phyloP scores from a whole-genome alignment of 2,113 vertebrate species.

The Burhinus bistriatus region DNA sequence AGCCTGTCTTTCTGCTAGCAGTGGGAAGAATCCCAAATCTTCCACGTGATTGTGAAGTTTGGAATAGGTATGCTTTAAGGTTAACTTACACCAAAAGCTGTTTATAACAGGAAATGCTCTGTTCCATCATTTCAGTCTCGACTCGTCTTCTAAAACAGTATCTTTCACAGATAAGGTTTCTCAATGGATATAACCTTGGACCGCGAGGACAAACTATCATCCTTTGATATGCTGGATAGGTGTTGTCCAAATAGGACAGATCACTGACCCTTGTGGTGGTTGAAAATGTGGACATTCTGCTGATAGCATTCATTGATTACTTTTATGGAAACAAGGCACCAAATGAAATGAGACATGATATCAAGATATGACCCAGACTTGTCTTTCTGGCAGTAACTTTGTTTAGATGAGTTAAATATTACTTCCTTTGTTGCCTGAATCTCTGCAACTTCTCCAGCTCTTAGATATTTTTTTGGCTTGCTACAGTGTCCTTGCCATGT shows the following conservation, averaged over 20 bases:
- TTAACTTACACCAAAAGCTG: neutral
- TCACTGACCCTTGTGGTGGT: neutral
- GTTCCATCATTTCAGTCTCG: neutral
- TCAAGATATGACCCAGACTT: neutral
- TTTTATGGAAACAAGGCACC: neutral
- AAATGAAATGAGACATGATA: neutral
- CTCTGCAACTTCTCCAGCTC: neutral
- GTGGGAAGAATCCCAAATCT: neutral
- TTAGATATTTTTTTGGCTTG: neutral
- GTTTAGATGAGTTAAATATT: conserved; percentile 48
- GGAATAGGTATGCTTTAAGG: neutral
- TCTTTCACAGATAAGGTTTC: conserved; percentile 44
- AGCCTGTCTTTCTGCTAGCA: neutral
- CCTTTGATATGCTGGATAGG: neutral
- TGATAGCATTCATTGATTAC: conserved; percentile 30
- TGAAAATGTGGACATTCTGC: conserved; percentile 25
- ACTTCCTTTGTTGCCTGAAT: neutral
- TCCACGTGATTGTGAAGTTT: neutral
- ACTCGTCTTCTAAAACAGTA: neutral
- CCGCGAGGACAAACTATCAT: neutral
- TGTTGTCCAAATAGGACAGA: neutral
- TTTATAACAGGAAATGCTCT: neutral
- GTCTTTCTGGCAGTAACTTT: conserved; percentile 18
- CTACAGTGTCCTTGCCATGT: neutral
- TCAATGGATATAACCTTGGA: conserved; percentile 39